Evolutionary conservation across 2,797 vertebrate species (phyloP).

Genomic region (Acipenser oxyrinchus): DNA sequence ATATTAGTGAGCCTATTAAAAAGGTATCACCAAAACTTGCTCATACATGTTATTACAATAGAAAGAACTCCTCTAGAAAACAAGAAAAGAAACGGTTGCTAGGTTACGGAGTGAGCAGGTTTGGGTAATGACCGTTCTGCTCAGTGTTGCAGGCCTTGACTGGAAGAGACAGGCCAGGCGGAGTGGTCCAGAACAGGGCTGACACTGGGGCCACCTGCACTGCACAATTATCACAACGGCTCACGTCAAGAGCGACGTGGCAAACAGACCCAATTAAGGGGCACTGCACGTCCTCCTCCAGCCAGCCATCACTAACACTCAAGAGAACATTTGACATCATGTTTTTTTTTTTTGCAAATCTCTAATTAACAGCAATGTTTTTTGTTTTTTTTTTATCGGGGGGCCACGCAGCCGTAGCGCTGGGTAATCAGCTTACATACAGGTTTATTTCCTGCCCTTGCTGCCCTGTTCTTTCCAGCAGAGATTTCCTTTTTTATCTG

Average conservation of each 20-base stretch:
- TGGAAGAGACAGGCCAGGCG: conserved; percentile 64
- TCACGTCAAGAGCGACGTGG: conserved; percentile 63
- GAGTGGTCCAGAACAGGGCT: conserved; percentile 55
- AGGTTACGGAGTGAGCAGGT: conserved; percentile 16
- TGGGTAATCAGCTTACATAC: conserved; percentile 76
- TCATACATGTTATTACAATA: too few relatives aligned
- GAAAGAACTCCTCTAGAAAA: too few relatives aligned
- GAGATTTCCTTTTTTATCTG: conserved; percentile 60
- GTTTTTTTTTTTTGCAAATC: conserved; percentile 54
- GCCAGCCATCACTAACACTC: conserved; percentile 77
- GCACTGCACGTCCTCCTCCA: conserved; percentile 61
- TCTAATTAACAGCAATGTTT: conserved; percentile 65
- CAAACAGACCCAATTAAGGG: conserved; percentile 75
- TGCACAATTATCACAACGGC: conserved; percentile 64
- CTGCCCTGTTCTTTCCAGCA: conserved; percentile 52
- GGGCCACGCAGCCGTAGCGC: conserved; percentile 33
- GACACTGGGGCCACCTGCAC: conserved; percentile 73
- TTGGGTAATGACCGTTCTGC: conserved; percentile 44
- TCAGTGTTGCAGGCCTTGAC: conserved; percentile 71
- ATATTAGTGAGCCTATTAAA: too few relatives aligned
- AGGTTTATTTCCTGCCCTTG: conserved; percentile 69
- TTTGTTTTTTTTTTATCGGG: background rate
- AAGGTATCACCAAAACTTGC: too few relatives aligned
- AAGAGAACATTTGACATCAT: conserved; percentile 67
- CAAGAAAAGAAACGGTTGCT: conserved; percentile 17